These are phyloP conservation scores for Drosophila bipectinata DNA, from an alignment of 1,140 invertebrate species.

Conservation along the genomic window DNA sequence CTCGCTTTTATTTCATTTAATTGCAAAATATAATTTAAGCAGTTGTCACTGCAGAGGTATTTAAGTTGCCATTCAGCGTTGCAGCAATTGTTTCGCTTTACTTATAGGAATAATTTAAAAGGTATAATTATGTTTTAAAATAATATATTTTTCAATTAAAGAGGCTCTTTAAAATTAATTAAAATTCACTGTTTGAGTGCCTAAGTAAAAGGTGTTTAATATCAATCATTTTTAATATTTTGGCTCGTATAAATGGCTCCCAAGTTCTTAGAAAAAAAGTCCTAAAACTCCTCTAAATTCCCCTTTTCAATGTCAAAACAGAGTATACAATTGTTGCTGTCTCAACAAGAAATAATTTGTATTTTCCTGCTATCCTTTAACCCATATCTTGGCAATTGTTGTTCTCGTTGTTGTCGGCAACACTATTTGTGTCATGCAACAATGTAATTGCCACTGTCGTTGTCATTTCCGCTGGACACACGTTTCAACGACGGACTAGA, in stretches of 20 bases:
- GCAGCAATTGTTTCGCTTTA: no score
- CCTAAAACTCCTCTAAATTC: neutral
- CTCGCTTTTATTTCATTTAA: constrained; percentile 7
- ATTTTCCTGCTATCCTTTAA: constrained; percentile 16
- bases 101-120: neutral
- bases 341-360: neutral
- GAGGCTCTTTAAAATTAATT: no score
- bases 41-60: neutral
- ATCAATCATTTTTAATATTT: neutral
- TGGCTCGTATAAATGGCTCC: no score
- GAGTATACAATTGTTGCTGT: constrained; percentile 3
- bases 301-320: neutral
- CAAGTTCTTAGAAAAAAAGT: neutral
- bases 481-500: constrained; percentile 42
- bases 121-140: no score
- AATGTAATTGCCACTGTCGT: constrained; percentile 84
- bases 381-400: constrained; percentile 32
- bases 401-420: constrained; percentile 54
- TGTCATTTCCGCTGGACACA: constrained; percentile 83
- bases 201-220: no score
- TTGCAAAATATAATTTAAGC: constrained; percentile 10
- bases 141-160: no score
- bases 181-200: no score
- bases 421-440: constrained; percentile 84
- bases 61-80: neutral